Percentiles rank a stretch among this genome's conserved stretches.
phyloP scores from a whole-genome alignment of 2,113 vertebrate species.

The Pluvianellus socialis region DNA sequence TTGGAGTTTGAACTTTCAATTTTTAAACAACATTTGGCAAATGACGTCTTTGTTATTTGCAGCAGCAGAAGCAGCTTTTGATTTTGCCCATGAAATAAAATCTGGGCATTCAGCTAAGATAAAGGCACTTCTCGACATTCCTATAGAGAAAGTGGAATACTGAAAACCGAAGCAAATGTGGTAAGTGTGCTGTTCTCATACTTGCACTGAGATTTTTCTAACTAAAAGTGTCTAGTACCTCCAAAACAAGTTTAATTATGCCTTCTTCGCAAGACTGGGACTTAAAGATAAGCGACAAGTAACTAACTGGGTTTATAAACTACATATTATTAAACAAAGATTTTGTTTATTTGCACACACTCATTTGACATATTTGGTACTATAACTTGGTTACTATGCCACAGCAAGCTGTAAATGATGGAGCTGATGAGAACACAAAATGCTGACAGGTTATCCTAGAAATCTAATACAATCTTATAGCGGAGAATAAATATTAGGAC shows the following conservation, averaged over 20 bases:
- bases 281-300: background rate
- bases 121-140: conserved; percentile 61
- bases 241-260: background rate
- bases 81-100: background rate
- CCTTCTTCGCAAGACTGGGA: background rate
- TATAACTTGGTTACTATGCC: background rate
- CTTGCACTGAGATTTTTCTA: background rate
- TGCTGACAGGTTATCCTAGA: conserved; percentile 37
- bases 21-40: background rate
- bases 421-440: conserved; percentile 35
- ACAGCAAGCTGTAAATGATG: conserved; percentile 56
- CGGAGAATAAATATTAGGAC: conserved; percentile 69
- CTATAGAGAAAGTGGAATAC: background rate
- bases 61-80: conserved; percentile 24
- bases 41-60: background rate
- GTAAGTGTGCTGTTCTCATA: background rate
- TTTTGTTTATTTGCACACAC: conserved; percentile 12
- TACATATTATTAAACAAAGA: background rate
- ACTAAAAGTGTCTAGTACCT: background rate
- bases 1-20: background rate
- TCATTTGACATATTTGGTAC: conserved; percentile 22
- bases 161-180: background rate
- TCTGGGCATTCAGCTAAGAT: background rate
- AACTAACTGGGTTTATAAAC: background rate
- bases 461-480: conserved; percentile 51